A percentile compares a stretch with the other conserved stretches of the same genome.
phyloP scores from a whole-genome alignment of 2,888 invertebrate genomes.

The Cyrtodaria siliqua region DNA sequence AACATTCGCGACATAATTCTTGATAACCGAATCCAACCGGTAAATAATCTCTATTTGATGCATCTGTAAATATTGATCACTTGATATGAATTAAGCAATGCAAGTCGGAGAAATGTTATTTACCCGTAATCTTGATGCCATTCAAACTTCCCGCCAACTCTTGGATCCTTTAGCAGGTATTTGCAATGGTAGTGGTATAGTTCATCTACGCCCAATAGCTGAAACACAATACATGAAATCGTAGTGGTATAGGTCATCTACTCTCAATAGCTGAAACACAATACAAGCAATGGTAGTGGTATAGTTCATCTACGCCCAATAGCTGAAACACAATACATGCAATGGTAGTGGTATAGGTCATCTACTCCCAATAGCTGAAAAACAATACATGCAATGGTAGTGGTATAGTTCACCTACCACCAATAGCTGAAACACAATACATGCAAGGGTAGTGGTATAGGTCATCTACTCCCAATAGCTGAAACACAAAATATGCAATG shows the following conservation, averaged over 20 bases:
- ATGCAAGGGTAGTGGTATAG: conserved; percentile 78
- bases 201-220: conserved; percentile 72
- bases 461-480: conserved; percentile 72
- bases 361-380: conserved; percentile 70
- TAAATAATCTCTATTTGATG: too few relatives aligned
- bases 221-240: conserved; percentile 69
- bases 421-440: conserved; percentile 65
- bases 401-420: conserved; percentile 75
- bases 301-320: conserved; percentile 71
- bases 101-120: too few relatives aligned
- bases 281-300: conserved; percentile 77
- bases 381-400: conserved; percentile 72
- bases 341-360: conserved; percentile 77
- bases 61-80: too few relatives aligned
- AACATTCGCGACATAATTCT: too few relatives aligned
- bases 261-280: conserved; percentile 68
- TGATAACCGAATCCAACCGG: too few relatives aligned
- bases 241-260: conserved; percentile 76
- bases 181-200: conserved; percentile 78
- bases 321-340: conserved; percentile 70
- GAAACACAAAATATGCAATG: conserved; percentile 66
- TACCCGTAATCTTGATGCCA: conserved; percentile 81
- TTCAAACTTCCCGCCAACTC: conserved; percentile 71
- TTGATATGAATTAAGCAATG: too few relatives aligned
- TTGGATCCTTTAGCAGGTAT: conserved; percentile 75